Evolutionary conservation across 2,888 invertebrate species (phyloP).

Genomic region (Tenodera sinensis): DNA sequence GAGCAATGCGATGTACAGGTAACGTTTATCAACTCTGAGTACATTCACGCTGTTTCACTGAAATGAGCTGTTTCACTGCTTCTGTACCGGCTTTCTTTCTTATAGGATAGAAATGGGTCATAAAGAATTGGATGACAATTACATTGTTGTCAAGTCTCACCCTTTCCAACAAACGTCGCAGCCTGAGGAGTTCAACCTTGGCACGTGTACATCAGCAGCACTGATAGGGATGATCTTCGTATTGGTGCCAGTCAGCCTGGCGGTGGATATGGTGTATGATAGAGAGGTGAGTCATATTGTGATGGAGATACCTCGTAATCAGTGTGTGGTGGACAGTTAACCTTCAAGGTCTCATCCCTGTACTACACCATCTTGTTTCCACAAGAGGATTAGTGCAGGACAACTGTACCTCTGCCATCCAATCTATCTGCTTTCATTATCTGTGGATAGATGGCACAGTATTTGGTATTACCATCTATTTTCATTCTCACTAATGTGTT

Average conservation of each 20-base stretch:
- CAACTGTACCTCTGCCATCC: no score
- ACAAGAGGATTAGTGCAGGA: no score
- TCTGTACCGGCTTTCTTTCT: neutral
- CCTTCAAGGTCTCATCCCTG: no score
- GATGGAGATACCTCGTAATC: no score
- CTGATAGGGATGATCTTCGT: constrained; percentile 80
- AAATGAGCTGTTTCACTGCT: neutral
- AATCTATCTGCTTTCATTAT: no score
- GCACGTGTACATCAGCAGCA: constrained; percentile 68
- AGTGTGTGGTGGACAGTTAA: no score
- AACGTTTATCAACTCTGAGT: constrained; percentile 34
- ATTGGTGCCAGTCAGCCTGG: constrained; percentile 70
- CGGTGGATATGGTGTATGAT: constrained; percentile 78
- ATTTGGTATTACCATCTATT: no score
- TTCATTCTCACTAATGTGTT: no score
- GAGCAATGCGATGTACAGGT: constrained; percentile 69
- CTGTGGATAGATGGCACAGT: no score
- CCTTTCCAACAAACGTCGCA: constrained; percentile 72
- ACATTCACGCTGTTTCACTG: neutral
- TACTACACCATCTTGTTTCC: no score
- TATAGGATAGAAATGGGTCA: constrained; percentile 28
- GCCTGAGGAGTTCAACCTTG: constrained; percentile 67
- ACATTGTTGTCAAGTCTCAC: constrained; percentile 62
- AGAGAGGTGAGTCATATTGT: constrained; percentile 59
- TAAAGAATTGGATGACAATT: constrained; percentile 38